Base-by-base conservation (phyloP, 2,113 vertebrate species). In the Tylochromis polylepis region DNA sequence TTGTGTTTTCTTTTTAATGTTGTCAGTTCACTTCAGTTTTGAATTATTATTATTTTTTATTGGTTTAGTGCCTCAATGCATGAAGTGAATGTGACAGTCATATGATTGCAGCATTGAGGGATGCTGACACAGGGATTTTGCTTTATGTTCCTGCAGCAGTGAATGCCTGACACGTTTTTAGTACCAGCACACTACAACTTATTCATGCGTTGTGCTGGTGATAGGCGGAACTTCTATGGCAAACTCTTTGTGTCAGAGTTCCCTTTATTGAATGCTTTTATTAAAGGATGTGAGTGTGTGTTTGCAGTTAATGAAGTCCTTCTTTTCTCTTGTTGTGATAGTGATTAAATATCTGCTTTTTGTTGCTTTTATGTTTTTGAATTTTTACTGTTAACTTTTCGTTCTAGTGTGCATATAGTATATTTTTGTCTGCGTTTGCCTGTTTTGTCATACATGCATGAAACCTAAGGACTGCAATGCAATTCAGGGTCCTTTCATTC, bases 191-290 rank as follows among this genome's bases (percentile, higher is more conserved):
- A 38, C 55, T 46, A 79, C 83, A 67, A 79, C 82, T 55, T 51
- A 31, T 49, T 88, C 56, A 75, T 56, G 38, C 29, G 60, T 88
- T 84, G 70, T 84, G 65, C 56, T 18, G 72, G 38, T 31, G 38
- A 75, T 56, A 75, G 58, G 65, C 38, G 14, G 34, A 81, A 81
- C 70, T 29, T 85, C 22, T 82, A 59, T 70, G 62, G 89, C 91
- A 93, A 96, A 89, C 96, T 98, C 97, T 97, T 97, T 98, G 97
- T 98, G 97, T 98, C 97, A 97, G 97, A 96, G 95, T 95, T 97
- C 97, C 97, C 97, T 97, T 79, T 96, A 77, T 83, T 90, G 90
- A 91, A 93, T 94, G 92, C 93, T 88, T 90, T 92, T 84, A 80
- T 93, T 84, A 82, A 86, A 93, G 70, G 60, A 82, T 62, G 91